Percentiles rank a stretch among this genome's conserved stretches.
These are phyloP conservation scores for Clupea harengus DNA, from an alignment of 2,113 vertebrate genomes.

Conservation along the genomic window DNA sequence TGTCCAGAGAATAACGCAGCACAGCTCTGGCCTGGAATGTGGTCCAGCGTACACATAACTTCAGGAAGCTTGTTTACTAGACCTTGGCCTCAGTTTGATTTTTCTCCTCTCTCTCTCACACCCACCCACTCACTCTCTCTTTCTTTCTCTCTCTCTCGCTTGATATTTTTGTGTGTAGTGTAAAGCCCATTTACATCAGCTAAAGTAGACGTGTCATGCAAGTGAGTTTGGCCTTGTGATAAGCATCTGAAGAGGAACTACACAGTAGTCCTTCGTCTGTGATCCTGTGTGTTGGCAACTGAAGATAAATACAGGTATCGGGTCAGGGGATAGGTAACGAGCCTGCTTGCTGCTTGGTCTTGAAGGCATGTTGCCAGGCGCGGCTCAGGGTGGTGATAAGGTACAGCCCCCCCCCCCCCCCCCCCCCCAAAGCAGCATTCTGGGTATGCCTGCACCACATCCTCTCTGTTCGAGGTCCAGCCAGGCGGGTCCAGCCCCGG, in stretches of 20 bases:
- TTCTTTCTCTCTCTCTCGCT: neutral
- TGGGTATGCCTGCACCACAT: neutral
- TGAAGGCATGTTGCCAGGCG: neutral
- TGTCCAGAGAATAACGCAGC: neutral
- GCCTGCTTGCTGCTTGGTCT: neutral
- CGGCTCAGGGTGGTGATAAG: neutral
- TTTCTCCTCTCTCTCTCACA: neutral
- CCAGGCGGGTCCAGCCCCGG: neutral
- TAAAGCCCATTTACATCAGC: neutral
- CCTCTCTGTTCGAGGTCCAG: neutral
- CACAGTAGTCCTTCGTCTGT: neutral
- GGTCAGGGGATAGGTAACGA: neutral
- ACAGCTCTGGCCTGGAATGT: neutral
- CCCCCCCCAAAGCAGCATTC: neutral
- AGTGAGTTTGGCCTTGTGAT: conserved; percentile 4
- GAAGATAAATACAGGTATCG: conserved; percentile 5
- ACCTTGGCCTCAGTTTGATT: neutral
- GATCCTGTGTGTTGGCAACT: neutral
- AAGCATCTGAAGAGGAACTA: conserved; percentile 4
- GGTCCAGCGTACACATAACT: neutral
- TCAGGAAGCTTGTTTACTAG: conserved; percentile 5
- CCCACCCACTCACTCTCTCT: neutral
- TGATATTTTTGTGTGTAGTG: neutral
- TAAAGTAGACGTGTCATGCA: neutral
- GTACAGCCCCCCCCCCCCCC: neutral